A percentile compares a stretch with the other conserved stretches of the same genome.
phyloP scores from a whole-genome alignment of 2,888 invertebrate genomes.

The Pseudococcus longispinus region DNA sequence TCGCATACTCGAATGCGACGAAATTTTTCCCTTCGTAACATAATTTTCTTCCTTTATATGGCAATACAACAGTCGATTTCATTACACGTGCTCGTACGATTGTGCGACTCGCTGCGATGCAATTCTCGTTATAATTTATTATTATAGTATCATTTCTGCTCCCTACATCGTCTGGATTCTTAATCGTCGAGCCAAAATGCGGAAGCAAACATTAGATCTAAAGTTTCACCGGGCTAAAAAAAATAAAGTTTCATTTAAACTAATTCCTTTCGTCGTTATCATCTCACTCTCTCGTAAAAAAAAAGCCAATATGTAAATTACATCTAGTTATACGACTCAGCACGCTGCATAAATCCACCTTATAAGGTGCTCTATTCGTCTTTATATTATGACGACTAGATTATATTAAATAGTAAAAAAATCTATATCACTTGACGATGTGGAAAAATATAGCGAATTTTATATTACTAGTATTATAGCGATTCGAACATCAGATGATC shows the following conservation, averaged over 20 bases:
- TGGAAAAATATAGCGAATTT: neutral
- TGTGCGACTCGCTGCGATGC: neutral
- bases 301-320: neutral
- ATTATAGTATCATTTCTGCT: neutral
- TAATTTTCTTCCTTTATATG: neutral
- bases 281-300: neutral
- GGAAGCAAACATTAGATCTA: neutral
- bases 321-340: neutral
- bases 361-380: neutral
- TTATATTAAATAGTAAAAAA: neutral
- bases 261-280: neutral
- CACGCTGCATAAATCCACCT: neutral
- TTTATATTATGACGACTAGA: neutral
- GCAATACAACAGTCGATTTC: neutral
- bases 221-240: slow-evolving; percentile 2
- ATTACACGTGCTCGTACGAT: neutral
- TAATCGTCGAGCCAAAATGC: neutral
- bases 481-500: neutral
- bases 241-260: neutral
- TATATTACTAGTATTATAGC: neutral
- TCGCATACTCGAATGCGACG: neutral
- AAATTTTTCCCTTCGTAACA: neutral
- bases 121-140: slow-evolving; percentile 2
- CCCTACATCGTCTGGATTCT: neutral
- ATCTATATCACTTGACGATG: neutral